Evolutionary conservation across 2,797 vertebrate species (phyloP).

Genomic region (Buceros bicornis): DNA sequence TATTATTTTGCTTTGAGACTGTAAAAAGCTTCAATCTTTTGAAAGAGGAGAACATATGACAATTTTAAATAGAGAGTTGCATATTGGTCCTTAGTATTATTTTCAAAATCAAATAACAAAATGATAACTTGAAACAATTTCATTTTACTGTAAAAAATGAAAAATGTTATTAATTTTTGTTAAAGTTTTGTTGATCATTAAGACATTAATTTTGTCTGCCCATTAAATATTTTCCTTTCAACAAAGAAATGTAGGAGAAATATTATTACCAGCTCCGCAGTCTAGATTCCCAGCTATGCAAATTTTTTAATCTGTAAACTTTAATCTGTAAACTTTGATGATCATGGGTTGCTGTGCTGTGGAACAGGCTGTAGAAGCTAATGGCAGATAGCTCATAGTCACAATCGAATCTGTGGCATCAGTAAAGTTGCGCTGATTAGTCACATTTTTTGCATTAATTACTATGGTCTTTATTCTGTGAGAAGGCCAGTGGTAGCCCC

Average conservation of each 20-base stretch:
- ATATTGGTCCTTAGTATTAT: neutral
- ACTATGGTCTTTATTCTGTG: neutral
- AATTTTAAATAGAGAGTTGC: neutral
- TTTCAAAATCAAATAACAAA: neutral
- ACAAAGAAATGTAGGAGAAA: neutral
- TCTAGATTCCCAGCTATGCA: neutral
- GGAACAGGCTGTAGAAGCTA: neutral
- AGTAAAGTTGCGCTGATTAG: neutral
- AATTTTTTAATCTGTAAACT: neutral
- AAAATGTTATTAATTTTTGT: neutral
- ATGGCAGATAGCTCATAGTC: neutral
- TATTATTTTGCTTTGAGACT: neutral
- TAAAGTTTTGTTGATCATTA: neutral
- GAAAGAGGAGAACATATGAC: neutral
- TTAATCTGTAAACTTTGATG: neutral
- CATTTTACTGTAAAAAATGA: neutral
- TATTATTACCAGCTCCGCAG: neutral
- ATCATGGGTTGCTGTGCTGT: neutral
- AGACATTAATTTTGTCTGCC: neutral
- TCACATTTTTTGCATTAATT: neutral
- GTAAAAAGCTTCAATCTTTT: neutral
- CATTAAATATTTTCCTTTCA: neutral
- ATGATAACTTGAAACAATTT: neutral
- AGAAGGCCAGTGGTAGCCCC: neutral
- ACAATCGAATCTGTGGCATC: neutral